Evolutionary conservation across 2,113 vertebrate species (phyloP).

Genomic region (Boulengeromyrus knoepffleri): DNA sequence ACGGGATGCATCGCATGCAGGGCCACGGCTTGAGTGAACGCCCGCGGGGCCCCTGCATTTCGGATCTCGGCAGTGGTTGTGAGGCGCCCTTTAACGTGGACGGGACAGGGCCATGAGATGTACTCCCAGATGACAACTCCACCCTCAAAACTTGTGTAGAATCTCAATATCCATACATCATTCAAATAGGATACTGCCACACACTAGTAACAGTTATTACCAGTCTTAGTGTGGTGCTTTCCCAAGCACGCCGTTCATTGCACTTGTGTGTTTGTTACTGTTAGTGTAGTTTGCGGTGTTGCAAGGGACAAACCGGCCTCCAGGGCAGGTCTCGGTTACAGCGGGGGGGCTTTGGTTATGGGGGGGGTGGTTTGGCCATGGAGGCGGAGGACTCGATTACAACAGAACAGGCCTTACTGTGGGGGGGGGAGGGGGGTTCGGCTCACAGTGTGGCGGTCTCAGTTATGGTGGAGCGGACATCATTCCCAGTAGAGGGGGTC

Average conservation of each 20-base stretch:
- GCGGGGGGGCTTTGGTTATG: too few species aligned
- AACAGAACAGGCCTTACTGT: too few species aligned
- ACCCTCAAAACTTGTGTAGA: background rate
- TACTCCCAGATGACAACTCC: background rate
- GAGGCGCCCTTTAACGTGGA: background rate
- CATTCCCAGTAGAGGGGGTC: background rate
- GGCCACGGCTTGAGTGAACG: background rate
- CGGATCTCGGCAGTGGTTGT: background rate
- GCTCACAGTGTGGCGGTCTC: too few species aligned
- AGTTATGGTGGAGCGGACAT: too few species aligned
- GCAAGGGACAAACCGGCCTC: background rate
- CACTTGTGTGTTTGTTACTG: background rate
- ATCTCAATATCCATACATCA: background rate
- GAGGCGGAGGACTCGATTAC: too few species aligned
- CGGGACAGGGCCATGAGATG: background rate
- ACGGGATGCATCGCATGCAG: background rate
- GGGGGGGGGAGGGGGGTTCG: too few species aligned
- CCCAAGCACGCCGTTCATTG: background rate
- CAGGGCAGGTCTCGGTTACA: background rate
- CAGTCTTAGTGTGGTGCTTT: background rate
- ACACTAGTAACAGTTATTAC: background rate
- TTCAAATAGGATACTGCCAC: background rate
- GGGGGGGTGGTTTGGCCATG: too few species aligned
- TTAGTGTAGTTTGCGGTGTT: background rate
- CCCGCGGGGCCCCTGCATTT: background rate